phyloP scores from a whole-genome alignment of 35 echinoderm and acorn worm genomes.

The Diadema setosum region DNA sequence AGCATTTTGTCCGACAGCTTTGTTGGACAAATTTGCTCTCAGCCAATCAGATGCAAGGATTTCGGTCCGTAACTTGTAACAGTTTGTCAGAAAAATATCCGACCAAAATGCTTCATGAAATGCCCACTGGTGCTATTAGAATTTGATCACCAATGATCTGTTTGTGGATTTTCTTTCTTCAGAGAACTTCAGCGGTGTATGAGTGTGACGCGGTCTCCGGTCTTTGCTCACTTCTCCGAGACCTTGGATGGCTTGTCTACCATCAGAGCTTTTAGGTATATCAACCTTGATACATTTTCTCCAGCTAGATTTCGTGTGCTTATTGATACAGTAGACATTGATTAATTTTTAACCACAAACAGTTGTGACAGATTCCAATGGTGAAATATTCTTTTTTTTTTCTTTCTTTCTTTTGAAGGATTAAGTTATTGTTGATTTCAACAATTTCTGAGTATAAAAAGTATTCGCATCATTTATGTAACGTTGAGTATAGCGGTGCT shows the following conservation, averaged over 20 bases:
- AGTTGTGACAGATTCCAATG: background rate
- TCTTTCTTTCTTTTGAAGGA: background rate
- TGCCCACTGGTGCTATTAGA: too few species aligned
- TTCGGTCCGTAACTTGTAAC: too few species aligned
- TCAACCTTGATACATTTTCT: background rate
- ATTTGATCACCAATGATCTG: background rate
- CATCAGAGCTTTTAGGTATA: conserved; percentile 39
- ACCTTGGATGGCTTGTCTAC: conserved; percentile 38
- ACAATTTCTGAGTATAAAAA: background rate
- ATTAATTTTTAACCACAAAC: background rate
- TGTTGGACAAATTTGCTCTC: too few species aligned
- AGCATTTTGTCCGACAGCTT: too few species aligned
- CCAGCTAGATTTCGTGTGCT: background rate
- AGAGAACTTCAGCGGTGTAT: conserved; percentile 43
- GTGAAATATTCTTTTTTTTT: background rate
- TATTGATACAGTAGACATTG: background rate
- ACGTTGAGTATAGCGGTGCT: background rate
- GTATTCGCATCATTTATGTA: background rate
- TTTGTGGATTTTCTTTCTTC: background rate
- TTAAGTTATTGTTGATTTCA: background rate
- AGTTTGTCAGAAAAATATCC: too few species aligned
- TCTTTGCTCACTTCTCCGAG: conserved; percentile 61
- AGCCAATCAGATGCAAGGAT: too few species aligned
- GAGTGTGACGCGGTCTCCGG: conserved; percentile 42
- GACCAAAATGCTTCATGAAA: too few species aligned